Evolutionary conservation across 2,888 invertebrate species (phyloP).

Genomic region (Eutolmus rufibarbis): DNA sequence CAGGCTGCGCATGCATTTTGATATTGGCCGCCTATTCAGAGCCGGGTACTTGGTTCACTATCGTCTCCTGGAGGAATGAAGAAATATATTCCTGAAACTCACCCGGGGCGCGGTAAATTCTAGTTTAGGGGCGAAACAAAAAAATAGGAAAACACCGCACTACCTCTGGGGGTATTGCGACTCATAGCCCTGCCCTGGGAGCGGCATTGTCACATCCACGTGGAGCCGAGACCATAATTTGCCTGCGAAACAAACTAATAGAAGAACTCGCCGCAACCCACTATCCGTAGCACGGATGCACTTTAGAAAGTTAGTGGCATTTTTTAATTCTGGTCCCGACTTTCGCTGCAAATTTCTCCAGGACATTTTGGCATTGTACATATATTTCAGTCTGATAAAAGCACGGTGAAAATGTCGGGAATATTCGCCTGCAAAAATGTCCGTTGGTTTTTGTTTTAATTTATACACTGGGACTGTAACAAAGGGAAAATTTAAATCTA

Average conservation of each 20-base stretch:
- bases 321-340: neutral
- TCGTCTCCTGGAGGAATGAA: neutral
- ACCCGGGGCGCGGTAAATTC: neutral
- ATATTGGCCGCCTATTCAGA: neutral
- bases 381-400: neutral
- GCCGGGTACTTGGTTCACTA: neutral
- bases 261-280: neutral
- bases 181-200: neutral
- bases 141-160: neutral
- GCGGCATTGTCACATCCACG: neutral
- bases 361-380: neutral
- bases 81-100: neutral
- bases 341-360: neutral
- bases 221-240: neutral
- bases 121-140: neutral
- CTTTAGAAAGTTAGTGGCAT: neutral
- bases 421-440: neutral
- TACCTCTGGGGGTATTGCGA: neutral
- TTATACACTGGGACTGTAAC: neutral
- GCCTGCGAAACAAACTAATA: neutral
- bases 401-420: neutral
- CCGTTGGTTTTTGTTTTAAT: neutral
- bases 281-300: neutral
- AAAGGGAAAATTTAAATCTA: neutral
- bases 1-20: neutral